Base-by-base conservation (phyloP, 2,113 vertebrate species). In the Lasiurus cinereus region DNA sequence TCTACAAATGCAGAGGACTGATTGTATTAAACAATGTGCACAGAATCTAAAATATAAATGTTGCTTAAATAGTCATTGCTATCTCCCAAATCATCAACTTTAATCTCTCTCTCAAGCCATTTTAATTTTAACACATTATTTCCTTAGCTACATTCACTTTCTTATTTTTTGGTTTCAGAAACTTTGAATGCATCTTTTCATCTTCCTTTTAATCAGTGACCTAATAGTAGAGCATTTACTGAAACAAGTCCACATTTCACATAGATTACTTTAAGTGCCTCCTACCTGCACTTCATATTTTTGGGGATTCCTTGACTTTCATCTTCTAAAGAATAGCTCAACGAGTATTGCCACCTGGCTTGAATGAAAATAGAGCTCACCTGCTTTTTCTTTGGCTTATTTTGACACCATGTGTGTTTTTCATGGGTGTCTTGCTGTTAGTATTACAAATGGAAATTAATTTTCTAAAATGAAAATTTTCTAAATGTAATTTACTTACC, bases 61-160 rank as follows among this genome's bases (percentile, higher is more conserved):
- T 52, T 91, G 7, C 24, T 27, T 70, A 83, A 86, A 83, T 76
- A 72, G 43, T 52, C 10, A 5, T 16, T 52, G 6, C 48, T 93
- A 74, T 22, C 6, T 90, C 19, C 13, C 21, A 66, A 76, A 43
- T 52, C n/a, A 90, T 39, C 82, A 33, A 54, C 22, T 82, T 82
- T 43, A 39, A 52, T 92, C 21, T 93, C 85, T 95, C 24, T 69
- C 29, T 89, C 16, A 85, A 39, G 6, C 24, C 16, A 67, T 78
- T 83, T 80, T 82, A 80, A 88, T 89, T 92, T 43, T 50, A 90
- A 83, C 6, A 50, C 7, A 56, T 78, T 50, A 82, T 93, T 94
- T 88, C 39, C 48, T 90, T 54, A 80, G 90, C 16, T 10, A 79
- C 10, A 29, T 43, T 76, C n/a, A 43, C 15, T 46, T 59, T 8